phyloP scores from a whole-genome alignment of 2,113 vertebrate species.

The Archilochus colubris region DNA sequence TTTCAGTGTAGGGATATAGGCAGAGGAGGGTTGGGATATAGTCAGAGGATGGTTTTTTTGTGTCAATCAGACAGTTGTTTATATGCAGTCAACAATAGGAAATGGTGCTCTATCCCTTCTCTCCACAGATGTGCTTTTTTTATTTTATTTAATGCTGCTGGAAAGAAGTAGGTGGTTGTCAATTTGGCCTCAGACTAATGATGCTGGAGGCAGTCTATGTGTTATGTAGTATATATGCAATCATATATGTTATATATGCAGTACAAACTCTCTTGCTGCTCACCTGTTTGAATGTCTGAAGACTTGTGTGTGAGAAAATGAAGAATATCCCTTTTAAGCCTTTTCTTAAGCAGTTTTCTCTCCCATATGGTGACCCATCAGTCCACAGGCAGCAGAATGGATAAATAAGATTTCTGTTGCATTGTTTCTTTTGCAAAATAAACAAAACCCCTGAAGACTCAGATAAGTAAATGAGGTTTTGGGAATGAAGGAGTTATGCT shows the following conservation, averaged over 20 bases:
- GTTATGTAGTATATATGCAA: neutral
- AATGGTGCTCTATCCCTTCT: conserved; percentile 19
- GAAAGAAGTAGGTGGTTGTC: neutral
- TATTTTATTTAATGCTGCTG: neutral
- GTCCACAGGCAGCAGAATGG: neutral
- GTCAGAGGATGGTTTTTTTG: neutral
- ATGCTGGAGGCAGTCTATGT: neutral
- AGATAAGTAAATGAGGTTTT: neutral
- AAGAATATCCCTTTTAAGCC: neutral
- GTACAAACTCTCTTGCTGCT: neutral
- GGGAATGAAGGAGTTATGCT: neutral
- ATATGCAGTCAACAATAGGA: conserved; percentile 12
- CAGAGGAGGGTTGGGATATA: no score
- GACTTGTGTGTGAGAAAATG: neutral
- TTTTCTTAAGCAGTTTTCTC: neutral
- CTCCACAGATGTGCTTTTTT: neutral
- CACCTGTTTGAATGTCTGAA: neutral
- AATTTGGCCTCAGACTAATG: neutral
- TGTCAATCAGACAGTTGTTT: conserved; percentile 41
- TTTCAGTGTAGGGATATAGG: neutral
- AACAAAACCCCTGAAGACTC: neutral
- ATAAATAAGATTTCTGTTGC: neutral
- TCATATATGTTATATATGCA: neutral
- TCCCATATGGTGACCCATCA: neutral
- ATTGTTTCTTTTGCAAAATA: neutral